Conservation (phyloP, 2,113 vertebrate species). For the Ptilorrhoa leucosticta region DNA sequence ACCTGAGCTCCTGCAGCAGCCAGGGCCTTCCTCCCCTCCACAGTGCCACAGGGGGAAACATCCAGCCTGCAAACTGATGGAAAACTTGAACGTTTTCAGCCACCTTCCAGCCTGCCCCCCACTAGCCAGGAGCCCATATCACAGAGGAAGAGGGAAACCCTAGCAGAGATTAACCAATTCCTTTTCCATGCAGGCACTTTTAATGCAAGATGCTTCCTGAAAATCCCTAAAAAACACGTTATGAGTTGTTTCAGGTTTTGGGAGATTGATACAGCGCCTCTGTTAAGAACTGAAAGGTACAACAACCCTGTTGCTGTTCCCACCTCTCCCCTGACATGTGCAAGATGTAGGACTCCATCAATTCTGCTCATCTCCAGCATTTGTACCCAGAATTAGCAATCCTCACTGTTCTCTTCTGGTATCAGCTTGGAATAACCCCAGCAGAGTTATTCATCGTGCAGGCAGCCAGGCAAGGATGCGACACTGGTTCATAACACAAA, state of each 20-base stretch:
- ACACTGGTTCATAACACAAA: not conserved
- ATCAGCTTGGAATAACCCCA: not conserved
- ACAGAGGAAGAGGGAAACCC: not conserved
- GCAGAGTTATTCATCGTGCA: not conserved
- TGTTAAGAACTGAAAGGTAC: not conserved
- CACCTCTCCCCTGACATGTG: not conserved
- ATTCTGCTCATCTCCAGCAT: not conserved
- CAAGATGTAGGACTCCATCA: not conserved
- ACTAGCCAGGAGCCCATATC: not conserved
- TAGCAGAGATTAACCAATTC: not conserved
- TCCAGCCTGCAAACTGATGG: not conserved
- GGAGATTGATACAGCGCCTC: not conserved
- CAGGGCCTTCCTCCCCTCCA: not conserved
- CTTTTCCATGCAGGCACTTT: not conserved
- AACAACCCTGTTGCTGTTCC: not conserved
- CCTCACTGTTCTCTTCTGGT: not conserved
- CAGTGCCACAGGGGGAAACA: fast-evolving
- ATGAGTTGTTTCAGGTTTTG: not conserved
- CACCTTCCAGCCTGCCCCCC: not conserved
- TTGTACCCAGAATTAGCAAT: not conserved
- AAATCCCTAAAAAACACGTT: not conserved
- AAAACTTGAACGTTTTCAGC: not conserved
- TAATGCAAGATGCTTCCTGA: not conserved
- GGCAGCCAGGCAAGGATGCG: not conserved
- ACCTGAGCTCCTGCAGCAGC: not conserved